Evolutionary conservation across 2,888 invertebrate genomes (phyloP).

Genomic region (Cephus pygmeus): DNA sequence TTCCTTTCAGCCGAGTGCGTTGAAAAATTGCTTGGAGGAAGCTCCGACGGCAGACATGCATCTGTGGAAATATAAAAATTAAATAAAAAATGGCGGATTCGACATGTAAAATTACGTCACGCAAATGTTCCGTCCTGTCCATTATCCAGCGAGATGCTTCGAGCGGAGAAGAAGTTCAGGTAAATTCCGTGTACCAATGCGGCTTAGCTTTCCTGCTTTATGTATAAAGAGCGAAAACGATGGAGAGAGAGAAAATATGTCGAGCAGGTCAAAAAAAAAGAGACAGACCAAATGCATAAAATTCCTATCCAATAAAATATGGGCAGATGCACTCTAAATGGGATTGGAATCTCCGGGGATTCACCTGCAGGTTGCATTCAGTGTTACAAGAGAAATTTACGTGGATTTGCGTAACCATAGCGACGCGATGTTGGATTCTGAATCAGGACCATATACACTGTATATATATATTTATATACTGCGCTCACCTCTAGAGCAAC

Average conservation of each 20-base stretch:
- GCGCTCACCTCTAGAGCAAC: neutral
- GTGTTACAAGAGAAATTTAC: neutral
- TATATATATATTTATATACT: neutral
- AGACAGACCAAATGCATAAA: too few species aligned
- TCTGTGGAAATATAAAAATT: neutral
- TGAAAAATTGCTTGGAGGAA: neutral
- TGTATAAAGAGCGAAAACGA: neutral
- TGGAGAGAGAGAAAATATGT: neutral
- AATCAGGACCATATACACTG: neutral
- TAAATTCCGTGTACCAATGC: neutral
- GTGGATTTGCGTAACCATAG: neutral
- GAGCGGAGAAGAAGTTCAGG: neutral
- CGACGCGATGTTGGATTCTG: neutral
- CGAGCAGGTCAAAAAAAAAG: too few species aligned
- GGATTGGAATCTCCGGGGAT: constrained; percentile 5
- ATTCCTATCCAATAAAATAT: constrained; percentile 5
- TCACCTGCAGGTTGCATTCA: constrained; percentile 2
- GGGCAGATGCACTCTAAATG: constrained; percentile 3
- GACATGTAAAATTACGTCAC: neutral
- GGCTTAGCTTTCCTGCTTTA: neutral
- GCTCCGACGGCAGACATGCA: neutral
- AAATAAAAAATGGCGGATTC: neutral
- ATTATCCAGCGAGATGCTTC: neutral
- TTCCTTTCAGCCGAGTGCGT: neutral
- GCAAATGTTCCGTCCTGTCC: neutral